A percentile compares a stretch with the other conserved stretches of the same genome.
phyloP scores from a whole-genome alignment of 2,888 invertebrate genomes.

The Apotomis capreana region DNA sequence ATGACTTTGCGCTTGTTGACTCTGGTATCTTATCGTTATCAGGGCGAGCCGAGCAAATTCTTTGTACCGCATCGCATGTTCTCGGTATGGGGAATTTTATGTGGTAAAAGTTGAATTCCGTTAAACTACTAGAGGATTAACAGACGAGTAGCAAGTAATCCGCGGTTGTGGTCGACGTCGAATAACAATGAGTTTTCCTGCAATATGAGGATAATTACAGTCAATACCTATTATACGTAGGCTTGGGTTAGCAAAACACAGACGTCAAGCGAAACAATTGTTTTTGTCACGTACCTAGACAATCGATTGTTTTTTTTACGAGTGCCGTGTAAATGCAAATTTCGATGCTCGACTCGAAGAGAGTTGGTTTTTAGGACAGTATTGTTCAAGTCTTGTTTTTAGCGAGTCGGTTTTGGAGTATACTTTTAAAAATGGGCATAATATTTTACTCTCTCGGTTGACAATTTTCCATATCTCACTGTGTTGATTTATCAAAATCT shows the following conservation, averaged over 20 bases:
- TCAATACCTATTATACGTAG: constrained; percentile 22
- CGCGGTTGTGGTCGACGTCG: constrained; percentile 17
- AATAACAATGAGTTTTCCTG: constrained; percentile 30
- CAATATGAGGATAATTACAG: constrained; percentile 22
- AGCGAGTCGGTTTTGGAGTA: no score
- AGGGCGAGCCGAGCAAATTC: constrained; percentile 20
- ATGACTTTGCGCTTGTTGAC: constrained; percentile 4
- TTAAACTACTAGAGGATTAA: neutral
- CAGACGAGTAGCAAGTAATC: neutral
- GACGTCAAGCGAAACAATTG: constrained; percentile 31
- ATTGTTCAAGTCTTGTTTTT: no score
- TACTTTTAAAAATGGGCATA: no score
- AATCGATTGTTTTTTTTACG: constrained; percentile 10
- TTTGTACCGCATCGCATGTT: constrained; percentile 12
- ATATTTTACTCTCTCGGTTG: no score
- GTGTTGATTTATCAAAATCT: no score
- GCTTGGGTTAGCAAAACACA: constrained; percentile 27
- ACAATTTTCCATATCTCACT: no score
- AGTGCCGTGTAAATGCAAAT: constrained; percentile 17
- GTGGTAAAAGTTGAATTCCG: neutral
- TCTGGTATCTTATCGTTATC: constrained; percentile 29
- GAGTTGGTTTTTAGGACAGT: neutral
- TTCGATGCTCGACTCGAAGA: neutral
- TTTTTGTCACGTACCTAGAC: constrained; percentile 37
- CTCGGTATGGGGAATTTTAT: constrained; percentile 15